Conservation (phyloP, 2,888 invertebrate genomes). For the Cactoblastis cactorum region DNA sequence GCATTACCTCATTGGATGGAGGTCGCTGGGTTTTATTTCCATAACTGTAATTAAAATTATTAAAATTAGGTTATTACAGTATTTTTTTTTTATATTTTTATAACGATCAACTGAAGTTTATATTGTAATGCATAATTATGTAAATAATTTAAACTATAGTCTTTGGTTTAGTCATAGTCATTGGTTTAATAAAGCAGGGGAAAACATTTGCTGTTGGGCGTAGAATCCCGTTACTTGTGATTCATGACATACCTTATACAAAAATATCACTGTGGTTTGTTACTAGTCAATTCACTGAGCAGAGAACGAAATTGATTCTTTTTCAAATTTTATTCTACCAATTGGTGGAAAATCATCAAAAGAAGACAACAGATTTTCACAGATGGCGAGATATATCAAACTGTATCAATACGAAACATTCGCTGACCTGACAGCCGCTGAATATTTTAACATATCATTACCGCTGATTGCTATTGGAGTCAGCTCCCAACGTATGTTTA, state of each 20-base stretch:
- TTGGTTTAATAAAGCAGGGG: no score
- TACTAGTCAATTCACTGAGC: not conserved
- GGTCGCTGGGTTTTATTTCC: not conserved
- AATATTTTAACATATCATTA: conserved; percentile 1
- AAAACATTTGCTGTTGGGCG: no score
- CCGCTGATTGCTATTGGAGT: not conserved
- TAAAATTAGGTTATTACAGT: not conserved
- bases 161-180: no score
- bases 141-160: no score
- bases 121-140: no score
- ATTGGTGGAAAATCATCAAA: not conserved
- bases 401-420: not conserved
- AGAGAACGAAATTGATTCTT: not conserved
- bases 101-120: no score
- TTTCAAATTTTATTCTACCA: not conserved
- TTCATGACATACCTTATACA: no score
- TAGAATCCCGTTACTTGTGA: no score
- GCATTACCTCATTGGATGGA: conserved; percentile 29
- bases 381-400: not conserved
- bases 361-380: not conserved
- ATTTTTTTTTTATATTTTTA: not conserved
- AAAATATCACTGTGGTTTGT: no score
- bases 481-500: not conserved
- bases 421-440: not conserved
- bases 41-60: not conserved